Conservation (phyloP, 2,888 invertebrate genomes). For the Lithophane socia region DNA sequence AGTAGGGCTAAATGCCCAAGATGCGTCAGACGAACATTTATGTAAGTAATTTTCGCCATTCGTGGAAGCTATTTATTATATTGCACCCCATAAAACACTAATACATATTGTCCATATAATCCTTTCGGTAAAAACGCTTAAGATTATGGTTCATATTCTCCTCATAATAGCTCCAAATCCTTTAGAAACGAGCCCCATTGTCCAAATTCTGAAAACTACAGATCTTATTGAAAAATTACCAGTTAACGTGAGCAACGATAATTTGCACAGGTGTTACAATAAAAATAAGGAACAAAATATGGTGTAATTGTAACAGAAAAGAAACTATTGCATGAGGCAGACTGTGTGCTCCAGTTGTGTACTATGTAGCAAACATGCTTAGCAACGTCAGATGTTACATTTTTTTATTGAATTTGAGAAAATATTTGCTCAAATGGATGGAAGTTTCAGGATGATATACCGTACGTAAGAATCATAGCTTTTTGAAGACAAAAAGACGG, state of each 20-base stretch:
- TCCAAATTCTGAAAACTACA: constrained; percentile 7
- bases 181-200: neutral
- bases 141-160: neutral
- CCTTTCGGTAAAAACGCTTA: neutral
- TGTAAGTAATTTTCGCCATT: neutral
- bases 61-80: neutral
- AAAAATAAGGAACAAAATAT: constrained; percentile 34
- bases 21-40: neutral
- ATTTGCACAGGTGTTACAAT: constrained; percentile 69
- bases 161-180: neutral
- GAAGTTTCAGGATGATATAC: neutral
- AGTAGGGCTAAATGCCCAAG: neutral
- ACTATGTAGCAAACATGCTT: constrained; percentile 42
- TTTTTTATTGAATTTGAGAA: constrained; percentile 15
- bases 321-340: constrained; percentile 58
- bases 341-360: constrained; percentile 41
- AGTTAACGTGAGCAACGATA: constrained; percentile 52
- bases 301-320: constrained; percentile 52
- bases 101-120: too few relatives aligned
- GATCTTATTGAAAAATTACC: constrained; percentile 28
- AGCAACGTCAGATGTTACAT: constrained; percentile 12
- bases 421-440: constrained; percentile 35
- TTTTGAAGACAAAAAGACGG: neutral
- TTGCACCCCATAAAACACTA: neutral
- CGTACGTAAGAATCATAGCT: neutral